Percentiles rank a stretch among this genome's conserved stretches.
phyloP scores from a whole-genome alignment of 2,113 vertebrate species.

The Perccottus glenii region DNA sequence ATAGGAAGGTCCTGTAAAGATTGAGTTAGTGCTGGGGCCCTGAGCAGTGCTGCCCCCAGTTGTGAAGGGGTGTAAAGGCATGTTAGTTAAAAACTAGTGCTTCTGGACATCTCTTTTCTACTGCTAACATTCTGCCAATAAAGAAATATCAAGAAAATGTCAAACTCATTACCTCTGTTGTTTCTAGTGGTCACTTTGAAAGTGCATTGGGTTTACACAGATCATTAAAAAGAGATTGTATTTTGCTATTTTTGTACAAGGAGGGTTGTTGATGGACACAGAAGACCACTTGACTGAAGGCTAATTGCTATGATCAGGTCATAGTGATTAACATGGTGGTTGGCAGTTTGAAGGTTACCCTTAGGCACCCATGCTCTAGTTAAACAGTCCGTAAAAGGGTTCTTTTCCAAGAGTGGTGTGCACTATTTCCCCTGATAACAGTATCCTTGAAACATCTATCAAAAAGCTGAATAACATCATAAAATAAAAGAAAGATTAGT shows the following conservation, averaged over 20 bases:
- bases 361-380: constrained; percentile 23
- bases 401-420: constrained; percentile 25
- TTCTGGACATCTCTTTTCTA: constrained; percentile 46
- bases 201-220: constrained; percentile 53
- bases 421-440: constrained; percentile 49
- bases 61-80: constrained; percentile 74
- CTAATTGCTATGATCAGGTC: constrained; percentile 19
- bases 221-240: constrained; percentile 18
- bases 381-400: constrained; percentile 34
- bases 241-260: constrained; percentile 13
- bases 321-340: constrained; percentile 8
- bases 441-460: constrained; percentile 24
- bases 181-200: constrained; percentile 55
- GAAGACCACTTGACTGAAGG: constrained; percentile 21
- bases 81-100: constrained; percentile 64
- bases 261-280: constrained; percentile 24
- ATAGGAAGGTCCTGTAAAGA: constrained; percentile 28
- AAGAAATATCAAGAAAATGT: constrained; percentile 66
- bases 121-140: constrained; percentile 33
- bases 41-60: constrained; percentile 74
- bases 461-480: constrained; percentile 50
- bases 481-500: constrained; percentile 50
- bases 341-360: constrained; percentile 15
- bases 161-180: constrained; percentile 60
- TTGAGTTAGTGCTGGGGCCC: constrained; percentile 57